phyloP scores from a whole-genome alignment of 2,113 vertebrate species.

The Anser brachyrhynchus region DNA sequence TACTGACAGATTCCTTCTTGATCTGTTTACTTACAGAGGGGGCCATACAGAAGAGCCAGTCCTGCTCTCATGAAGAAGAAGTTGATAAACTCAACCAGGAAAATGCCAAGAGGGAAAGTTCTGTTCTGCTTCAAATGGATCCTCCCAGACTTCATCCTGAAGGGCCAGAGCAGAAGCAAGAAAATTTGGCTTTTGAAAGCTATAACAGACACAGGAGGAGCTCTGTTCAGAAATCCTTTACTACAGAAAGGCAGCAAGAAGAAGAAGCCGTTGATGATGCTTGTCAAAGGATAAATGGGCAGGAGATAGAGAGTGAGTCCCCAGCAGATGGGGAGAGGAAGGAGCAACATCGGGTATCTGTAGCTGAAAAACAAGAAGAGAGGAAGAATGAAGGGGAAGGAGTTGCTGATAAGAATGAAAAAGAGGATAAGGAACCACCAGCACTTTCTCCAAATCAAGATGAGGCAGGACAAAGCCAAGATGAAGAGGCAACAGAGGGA shows the following conservation, averaged over 20 bases:
- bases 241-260: constrained; percentile 5
- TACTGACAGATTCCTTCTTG: constrained; percentile 11
- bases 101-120: constrained; percentile 78
- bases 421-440: neutral
- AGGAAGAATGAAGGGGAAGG: neutral
- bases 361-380: neutral
- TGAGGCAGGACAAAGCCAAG: neutral
- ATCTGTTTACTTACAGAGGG: constrained; percentile 74
- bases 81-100: constrained; percentile 86
- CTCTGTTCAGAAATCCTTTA: neutral
- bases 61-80: constrained; percentile 73
- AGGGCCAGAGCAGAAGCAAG: neutral
- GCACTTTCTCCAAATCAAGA: neutral
- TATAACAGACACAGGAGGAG: neutral
- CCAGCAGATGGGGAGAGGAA: neutral
- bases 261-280: neutral
- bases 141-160: neutral
- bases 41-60: constrained; percentile 71
- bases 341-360: neutral
- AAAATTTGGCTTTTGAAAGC: constrained; percentile 9
- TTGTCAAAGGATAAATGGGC: neutral
- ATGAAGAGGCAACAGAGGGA: neutral
- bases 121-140: constrained; percentile 28
- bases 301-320: neutral
- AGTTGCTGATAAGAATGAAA: neutral